phyloP scores from a whole-genome alignment of 2,888 invertebrate genomes.

The Nudaria mundana region DNA sequence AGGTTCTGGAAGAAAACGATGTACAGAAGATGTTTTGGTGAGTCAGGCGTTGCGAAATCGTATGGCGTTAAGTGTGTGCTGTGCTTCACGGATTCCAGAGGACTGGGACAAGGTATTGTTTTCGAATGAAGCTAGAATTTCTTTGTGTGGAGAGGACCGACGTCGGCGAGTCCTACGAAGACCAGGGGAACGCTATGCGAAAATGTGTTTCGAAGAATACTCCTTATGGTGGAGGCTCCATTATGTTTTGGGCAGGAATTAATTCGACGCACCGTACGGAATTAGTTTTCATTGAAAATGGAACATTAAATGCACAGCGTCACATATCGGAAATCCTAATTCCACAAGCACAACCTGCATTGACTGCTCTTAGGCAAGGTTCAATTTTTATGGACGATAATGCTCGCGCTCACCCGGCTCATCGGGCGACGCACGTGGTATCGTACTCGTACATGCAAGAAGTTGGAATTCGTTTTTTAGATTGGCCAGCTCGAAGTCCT shows the following conservation, averaged over 20 bases:
- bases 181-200: slow-evolving; percentile 5
- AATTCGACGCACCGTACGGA: slow-evolving; percentile 10
- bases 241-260: slow-evolving; percentile 13
- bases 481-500: neutral
- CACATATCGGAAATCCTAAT: neutral
- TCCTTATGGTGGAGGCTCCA: slow-evolving; percentile 8
- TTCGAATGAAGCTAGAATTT: no score
- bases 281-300: slow-evolving; percentile 12
- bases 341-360: slow-evolving; percentile 6
- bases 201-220: slow-evolving; percentile 11
- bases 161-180: slow-evolving; percentile 1
- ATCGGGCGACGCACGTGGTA: neutral
- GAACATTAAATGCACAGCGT: slow-evolving; percentile 12
- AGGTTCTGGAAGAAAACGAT: slow-evolving; percentile 1
- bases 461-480: neutral
- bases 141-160: no score
- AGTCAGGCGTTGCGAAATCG: neutral
- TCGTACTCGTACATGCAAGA: neutral
- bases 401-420: neutral
- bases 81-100: neutral
- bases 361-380: slow-evolving; percentile 1
- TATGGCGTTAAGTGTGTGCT: neutral
- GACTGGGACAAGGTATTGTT: no score
- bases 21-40: neutral
- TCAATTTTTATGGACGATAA: neutral